A percentile compares a stretch with the other conserved stretches of the same genome.
Conservation (phyloP, 2,888 invertebrate genomes). For the Parnassius glacialis region DNA sequence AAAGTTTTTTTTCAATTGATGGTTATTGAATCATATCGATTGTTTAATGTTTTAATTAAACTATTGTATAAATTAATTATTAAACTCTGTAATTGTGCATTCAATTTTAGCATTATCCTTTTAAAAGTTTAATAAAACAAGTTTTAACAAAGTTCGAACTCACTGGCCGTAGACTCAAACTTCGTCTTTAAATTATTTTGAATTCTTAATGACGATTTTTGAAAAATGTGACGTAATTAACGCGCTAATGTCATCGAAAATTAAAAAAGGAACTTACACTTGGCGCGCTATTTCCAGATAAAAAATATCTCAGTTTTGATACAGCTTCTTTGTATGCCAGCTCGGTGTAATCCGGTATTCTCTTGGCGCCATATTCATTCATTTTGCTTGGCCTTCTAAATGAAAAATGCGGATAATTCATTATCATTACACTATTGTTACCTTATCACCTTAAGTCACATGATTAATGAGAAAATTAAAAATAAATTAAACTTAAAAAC, state of each 20-base stretch:
- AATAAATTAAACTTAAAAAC: constrained; percentile 40
- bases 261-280: constrained; percentile 60
- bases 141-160: no score
- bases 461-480: constrained; percentile 38
- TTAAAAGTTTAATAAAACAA: no score
- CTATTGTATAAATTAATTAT: no score
- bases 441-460: constrained; percentile 34
- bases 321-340: constrained; percentile 92
- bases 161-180: no score
- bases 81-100: no score
- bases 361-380: constrained; percentile 76
- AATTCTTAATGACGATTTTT: no score
- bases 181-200: no score
- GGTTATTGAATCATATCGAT: no score
- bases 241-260: not conserved
- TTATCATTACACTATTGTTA: constrained; percentile 27
- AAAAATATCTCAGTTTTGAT: constrained; percentile 86
- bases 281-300: constrained; percentile 88
- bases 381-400: constrained; percentile 71
- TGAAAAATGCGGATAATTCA: constrained; percentile 50
- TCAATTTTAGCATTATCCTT: no score
- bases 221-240: no score
- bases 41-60: no score
- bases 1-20: no score
- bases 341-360: constrained; percentile 89